Base-by-base conservation (phyloP, 1,140 invertebrate species). In the Centruroides sculpturatus region DNA sequence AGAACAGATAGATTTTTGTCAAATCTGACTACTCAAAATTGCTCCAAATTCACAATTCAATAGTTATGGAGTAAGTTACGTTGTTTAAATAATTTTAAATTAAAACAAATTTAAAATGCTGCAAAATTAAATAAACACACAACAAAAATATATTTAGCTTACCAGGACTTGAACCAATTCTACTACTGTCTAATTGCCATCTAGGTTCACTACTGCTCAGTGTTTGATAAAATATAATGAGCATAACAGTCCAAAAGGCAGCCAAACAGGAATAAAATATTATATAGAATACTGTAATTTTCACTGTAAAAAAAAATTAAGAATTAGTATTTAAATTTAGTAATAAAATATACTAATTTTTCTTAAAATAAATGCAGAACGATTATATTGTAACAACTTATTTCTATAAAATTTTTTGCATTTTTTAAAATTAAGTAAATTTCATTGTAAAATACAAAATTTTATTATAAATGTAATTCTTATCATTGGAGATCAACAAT, bases 131-230 rank as follows among this genome's bases (percentile, higher is more conserved):
- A 23, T 23, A 23, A 23, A 23, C 23, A 23, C 23, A 55, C 6
- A 36, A 35, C 35, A 57, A 57, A 12, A 50, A 50, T 35, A 55
- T 55, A 46, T 0, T 12, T 12, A 66, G 8, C 70, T 76, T 77
- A 89, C 89, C 89, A 77, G 92, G 92, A 80, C 94, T 95, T 69
- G 76, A 85, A 66, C 90, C 91, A 68, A 96, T 91, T 65, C 95
- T 75, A 59, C 90, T 90, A 61, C 79, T 77, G 5, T 85, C 82
- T 72, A 87, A 76, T 73, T 86, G 83, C 84, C 90, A 91, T 76
- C 89, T 92, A 10, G 93, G 90, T 72, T 82, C 80, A 70, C 84
- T 83, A 57, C 78, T 75, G 71, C 94, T 88, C 70, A 97, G 76
- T 47, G 92, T 96, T 75, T 92, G 87, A 74, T 90, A 94, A 79